Conservation (phyloP, 2,888 invertebrate genomes). For the Apantesis nais region DNA sequence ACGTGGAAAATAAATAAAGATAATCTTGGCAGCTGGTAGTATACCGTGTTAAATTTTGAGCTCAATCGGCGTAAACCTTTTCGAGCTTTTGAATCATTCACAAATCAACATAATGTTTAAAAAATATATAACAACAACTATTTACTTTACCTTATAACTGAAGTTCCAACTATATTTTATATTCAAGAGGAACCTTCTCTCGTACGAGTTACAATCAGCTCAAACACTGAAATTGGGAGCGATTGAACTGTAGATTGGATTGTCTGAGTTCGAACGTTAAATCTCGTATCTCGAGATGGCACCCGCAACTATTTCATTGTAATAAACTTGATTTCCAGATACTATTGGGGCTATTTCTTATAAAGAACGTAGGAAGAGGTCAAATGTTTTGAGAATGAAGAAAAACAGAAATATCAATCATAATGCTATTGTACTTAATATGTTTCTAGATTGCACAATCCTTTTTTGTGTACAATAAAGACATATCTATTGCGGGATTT, state of each 20-base stretch:
- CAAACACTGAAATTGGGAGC: conserved; percentile 31
- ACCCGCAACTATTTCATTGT: neutral
- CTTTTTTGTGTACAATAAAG: too few species aligned
- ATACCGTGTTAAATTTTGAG: too few species aligned
- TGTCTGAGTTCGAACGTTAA: conserved; percentile 24
- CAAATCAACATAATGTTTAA: too few species aligned
- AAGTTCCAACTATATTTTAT: conserved; percentile 14
- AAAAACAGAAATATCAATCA: neutral
- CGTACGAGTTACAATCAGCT: conserved; percentile 37
- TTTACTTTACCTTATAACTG: neutral
- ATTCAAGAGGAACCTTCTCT: conserved; percentile 25
- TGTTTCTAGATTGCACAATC: neutral
- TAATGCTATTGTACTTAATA: neutral
- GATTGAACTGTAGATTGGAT: conserved; percentile 39
- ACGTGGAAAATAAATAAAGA: too few species aligned
- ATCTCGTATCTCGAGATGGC: conserved; percentile 13
- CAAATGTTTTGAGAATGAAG: neutral
- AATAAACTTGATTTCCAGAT: conserved; percentile 2
- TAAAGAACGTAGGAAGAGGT: neutral
- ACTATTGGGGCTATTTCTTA: neutral
- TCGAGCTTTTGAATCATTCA: too few species aligned
- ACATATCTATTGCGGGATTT: too few species aligned
- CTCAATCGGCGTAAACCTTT: too few species aligned
- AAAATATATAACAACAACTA: neutral
- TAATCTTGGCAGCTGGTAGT: too few species aligned